A percentile compares a stretch with the other conserved stretches of the same genome.
Conservation (phyloP, 2,888 invertebrate genomes). For the Eudemis profundana region DNA sequence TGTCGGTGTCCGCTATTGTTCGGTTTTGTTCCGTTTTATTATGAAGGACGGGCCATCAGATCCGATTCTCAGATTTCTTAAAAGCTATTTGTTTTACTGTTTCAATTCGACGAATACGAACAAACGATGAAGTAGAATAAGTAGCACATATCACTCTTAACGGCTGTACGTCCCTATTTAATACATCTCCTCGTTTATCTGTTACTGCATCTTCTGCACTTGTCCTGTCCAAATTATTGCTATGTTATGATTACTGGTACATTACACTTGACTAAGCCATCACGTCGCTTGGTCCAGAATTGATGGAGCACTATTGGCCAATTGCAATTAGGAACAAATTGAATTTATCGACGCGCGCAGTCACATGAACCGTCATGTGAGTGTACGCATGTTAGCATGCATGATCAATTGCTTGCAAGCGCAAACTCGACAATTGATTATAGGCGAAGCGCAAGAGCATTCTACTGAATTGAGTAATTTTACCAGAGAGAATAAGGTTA, state of each 20-base stretch:
- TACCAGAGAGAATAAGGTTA: too few species aligned
- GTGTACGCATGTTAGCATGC: neutral
- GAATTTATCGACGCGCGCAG: neutral
- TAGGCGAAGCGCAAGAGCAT: conserved; percentile 7
- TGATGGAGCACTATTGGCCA: neutral
- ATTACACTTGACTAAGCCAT: neutral
- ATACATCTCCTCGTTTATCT: too few species aligned
- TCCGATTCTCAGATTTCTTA: neutral
- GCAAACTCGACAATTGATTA: neutral
- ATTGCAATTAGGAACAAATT: neutral
- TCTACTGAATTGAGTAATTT: conserved; percentile 30
- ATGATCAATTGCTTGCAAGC: conserved; percentile 6
- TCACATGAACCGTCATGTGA: neutral
- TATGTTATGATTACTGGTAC: too few species aligned
- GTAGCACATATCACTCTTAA: neutral
- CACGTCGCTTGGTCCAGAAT: neutral
- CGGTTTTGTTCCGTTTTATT: conserved; percentile 26
- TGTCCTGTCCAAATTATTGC: too few species aligned
- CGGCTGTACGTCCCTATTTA: too few species aligned
- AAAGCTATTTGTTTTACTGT: neutral
- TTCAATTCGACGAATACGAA: neutral
- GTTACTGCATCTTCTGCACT: too few species aligned
- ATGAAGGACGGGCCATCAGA: conserved; percentile 14
- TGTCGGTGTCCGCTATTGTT: conserved; percentile 48
- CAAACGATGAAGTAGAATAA: neutral